Evolutionary conservation across 2,113 vertebrate genomes (phyloP).

Genomic region (Sciurus niger): DNA sequence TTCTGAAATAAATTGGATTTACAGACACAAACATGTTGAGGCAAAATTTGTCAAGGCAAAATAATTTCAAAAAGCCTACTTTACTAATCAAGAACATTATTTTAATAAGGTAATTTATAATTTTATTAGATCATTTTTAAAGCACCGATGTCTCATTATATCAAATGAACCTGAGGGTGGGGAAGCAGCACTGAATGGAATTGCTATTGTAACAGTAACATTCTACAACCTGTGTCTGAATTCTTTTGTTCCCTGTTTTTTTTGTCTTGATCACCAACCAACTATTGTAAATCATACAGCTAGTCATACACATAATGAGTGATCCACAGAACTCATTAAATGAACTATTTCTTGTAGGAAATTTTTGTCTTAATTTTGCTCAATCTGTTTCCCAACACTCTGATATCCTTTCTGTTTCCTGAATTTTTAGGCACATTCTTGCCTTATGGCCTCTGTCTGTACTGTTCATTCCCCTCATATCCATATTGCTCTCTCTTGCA

Average conservation of each 20-base stretch:
- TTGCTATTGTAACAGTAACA: background rate
- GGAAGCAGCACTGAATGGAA: background rate
- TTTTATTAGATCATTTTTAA: background rate
- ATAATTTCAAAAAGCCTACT: background rate
- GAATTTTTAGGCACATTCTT: background rate
- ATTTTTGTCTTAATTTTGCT: background rate
- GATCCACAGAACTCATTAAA: background rate
- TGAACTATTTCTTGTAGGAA: background rate
- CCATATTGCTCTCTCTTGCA: background rate
- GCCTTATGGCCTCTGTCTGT: background rate
- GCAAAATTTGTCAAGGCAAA: constrained; percentile 18
- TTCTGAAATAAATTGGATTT: background rate
- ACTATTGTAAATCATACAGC: background rate
- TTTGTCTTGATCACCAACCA: background rate
- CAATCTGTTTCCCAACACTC: background rate
- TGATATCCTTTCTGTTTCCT: background rate
- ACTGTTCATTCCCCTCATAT: background rate
- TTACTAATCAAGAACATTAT: background rate
- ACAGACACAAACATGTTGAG: background rate
- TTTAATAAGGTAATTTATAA: background rate
- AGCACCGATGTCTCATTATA: background rate
- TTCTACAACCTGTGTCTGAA: no score
- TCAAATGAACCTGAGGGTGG: background rate
- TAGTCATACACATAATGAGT: background rate
- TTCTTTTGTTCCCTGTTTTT: background rate